These are phyloP conservation scores for Cephus pulcher DNA, from an alignment of 2,888 invertebrate genomes.

Conservation along the genomic window DNA sequence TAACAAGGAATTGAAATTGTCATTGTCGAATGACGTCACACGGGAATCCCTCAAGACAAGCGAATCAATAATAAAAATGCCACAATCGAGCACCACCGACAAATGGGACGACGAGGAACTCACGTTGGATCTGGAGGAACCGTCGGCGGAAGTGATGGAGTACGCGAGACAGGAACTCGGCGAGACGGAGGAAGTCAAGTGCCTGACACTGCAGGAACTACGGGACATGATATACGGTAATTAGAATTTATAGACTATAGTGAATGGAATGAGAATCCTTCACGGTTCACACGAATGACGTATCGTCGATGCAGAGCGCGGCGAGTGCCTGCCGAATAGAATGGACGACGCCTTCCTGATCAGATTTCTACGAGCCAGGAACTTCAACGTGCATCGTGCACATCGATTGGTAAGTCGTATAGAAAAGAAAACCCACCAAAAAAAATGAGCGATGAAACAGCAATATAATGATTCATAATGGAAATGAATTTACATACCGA, in stretches of 20 bases:
- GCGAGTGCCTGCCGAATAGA: conserved; percentile 79
- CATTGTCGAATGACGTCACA: not conserved
- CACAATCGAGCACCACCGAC: conserved; percentile 15
- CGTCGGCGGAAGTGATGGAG: conserved; percentile 75
- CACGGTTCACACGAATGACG: not conserved
- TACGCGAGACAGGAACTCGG: conserved; percentile 77
- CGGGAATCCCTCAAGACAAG: not conserved
- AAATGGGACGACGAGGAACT: conserved; percentile 70
- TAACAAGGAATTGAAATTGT: not conserved
- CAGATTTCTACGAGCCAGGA: conserved; percentile 80
- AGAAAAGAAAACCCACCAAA: not conserved
- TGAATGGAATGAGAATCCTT: not conserved
- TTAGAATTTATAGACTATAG: conserved; percentile 26
- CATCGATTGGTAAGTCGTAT: conserved; percentile 77
- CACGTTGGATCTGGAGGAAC: conserved; percentile 75
- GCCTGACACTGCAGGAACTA: conserved; percentile 78
- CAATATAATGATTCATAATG: not conserved
- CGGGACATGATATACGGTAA: conserved; percentile 81
- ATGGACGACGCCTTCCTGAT: conserved; percentile 82
- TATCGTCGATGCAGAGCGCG: conserved; percentile 72
- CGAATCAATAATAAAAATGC: not conserved
- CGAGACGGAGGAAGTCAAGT: conserved; percentile 78
- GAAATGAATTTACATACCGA: not conserved
- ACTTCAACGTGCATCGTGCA: conserved; percentile 78
- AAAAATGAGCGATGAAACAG: not conserved